phyloP scores from a whole-genome alignment of 2,113 vertebrate genomes.

The Cathartes aura region DNA sequence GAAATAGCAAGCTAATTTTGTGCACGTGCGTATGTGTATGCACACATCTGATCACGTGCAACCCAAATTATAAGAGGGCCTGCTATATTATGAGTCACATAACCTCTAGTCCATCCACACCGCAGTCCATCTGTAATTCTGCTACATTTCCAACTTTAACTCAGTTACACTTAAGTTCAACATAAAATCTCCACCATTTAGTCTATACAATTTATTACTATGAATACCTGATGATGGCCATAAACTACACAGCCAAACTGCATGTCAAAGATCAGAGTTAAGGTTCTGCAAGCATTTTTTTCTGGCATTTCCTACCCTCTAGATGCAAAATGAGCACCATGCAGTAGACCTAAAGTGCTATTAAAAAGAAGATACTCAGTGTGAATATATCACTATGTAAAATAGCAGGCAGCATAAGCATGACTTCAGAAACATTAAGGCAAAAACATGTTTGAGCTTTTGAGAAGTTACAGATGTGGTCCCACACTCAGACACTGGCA shows the following conservation, averaged over 20 bases:
- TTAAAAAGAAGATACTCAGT: background rate
- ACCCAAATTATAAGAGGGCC: background rate
- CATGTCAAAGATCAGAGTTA: background rate
- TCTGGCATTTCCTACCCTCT: background rate
- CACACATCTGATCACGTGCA: background rate
- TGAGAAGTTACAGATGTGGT: background rate
- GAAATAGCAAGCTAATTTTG: background rate
- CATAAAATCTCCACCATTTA: background rate
- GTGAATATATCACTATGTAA: background rate
- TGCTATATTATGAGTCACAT: background rate
- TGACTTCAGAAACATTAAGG: background rate
- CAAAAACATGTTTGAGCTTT: background rate
- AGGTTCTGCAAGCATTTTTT: rapidly evolving
- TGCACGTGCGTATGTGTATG: background rate
- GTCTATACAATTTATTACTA: background rate
- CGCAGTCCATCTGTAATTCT: background rate
- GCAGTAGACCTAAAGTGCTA: background rate
- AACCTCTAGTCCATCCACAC: background rate
- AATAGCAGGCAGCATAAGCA: background rate
- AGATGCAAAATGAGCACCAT: background rate
- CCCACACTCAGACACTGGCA: background rate
- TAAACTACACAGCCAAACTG: background rate
- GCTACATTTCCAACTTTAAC: background rate
- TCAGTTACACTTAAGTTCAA: background rate
- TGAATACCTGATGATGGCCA: background rate